Evolutionary conservation across 2,888 invertebrate species (phyloP), one percentile per base, ranked within the genome.

Genomic region (Leucophenga maculata): DNA sequence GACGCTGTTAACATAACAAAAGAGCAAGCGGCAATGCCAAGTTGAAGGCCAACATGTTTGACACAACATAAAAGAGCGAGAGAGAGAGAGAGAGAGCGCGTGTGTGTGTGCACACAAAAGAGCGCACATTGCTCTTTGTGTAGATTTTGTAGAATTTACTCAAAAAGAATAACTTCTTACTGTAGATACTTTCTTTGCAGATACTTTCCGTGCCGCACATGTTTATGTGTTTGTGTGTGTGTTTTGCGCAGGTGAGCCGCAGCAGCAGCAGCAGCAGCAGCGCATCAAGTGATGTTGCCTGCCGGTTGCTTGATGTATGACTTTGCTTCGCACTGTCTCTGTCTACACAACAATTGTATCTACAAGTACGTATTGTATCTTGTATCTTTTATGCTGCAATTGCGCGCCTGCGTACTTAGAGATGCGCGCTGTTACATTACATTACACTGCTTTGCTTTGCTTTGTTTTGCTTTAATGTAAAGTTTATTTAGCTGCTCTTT

Each of bases 11-110:
- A 39, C 50, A 46, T 32, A 54, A 32, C 32, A n/a, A 44, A 44
- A 44, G 65, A 52, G n/a, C 32, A 60, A 54, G 22, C 6, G 6
- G 50, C 14, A n/a, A 48, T 26, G 50, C 50, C 20, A 46, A 31
- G 52, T 50, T 52, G 50, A 46, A 48, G 62, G 50, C 46, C 46
- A 68, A 50, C 69, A 69, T 65, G 68, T 74, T 69, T 13, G 48
- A 59, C 31, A 18, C 22, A n/a, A 14, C 59, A 59, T 64, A 52
- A 59, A 6, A 16, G 39, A 16, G 6, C 39, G 22, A 55, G 60
- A 48, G 60, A 60, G 71, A 73, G 68, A 72, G 73, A 72, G 66
- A 59, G 31, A 52, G 65, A 60, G 50, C 57, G 48, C 67, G 44
- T 16, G 26, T n/a, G n/a, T n/a, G n/a, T n/a, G n/a, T n/a, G n/a